Percentiles rank a stretch among this genome's conserved stretches.
Evolutionary conservation across 2,797 vertebrate genomes (phyloP).

Genomic region (Astyanax mexicanus): DNA sequence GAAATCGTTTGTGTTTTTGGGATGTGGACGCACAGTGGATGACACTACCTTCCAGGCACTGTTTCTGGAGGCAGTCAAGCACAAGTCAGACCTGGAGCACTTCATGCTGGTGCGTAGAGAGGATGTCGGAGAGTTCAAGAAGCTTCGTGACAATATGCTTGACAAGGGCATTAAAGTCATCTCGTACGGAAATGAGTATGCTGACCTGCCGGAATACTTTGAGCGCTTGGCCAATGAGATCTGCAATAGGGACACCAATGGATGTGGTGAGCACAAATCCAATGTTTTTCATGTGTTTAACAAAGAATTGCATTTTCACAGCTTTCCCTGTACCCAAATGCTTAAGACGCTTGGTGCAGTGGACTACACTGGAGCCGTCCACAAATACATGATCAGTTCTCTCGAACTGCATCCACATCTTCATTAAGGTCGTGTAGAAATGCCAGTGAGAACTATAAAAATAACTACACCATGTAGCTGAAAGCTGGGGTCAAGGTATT

Average conservation of each 20-base stretch:
- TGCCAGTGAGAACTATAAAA: too few relatives aligned
- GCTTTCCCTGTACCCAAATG: too few relatives aligned
- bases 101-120: conserved; percentile 96
- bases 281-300: too few relatives aligned
- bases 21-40: conserved; percentile 94
- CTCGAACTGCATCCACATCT: too few relatives aligned
- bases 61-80: conserved; percentile 94
- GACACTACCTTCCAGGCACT: conserved; percentile 97
- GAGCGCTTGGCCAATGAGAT: conserved; percentile 92
- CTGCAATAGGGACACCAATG: conserved; percentile 80
- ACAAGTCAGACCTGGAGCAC: conserved; percentile 95
- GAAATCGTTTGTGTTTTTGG: conserved; percentile 94
- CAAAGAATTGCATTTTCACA: background rate
- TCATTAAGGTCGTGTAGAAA: too few relatives aligned
- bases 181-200: conserved; percentile 91
- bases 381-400: too few relatives aligned
- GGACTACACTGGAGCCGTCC: too few relatives aligned
- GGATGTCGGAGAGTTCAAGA: conserved; percentile 94
- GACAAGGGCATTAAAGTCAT: conserved; percentile 98
- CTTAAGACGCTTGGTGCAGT: too few relatives aligned
- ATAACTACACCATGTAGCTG: too few relatives aligned
- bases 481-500: too few relatives aligned
- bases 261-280: conserved; percentile 70
- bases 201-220: conserved; percentile 92
- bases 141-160: conserved; percentile 95